Evolutionary conservation across 1,140 invertebrate genomes (phyloP).

Genomic region (Dendrolimus kikuchii): DNA sequence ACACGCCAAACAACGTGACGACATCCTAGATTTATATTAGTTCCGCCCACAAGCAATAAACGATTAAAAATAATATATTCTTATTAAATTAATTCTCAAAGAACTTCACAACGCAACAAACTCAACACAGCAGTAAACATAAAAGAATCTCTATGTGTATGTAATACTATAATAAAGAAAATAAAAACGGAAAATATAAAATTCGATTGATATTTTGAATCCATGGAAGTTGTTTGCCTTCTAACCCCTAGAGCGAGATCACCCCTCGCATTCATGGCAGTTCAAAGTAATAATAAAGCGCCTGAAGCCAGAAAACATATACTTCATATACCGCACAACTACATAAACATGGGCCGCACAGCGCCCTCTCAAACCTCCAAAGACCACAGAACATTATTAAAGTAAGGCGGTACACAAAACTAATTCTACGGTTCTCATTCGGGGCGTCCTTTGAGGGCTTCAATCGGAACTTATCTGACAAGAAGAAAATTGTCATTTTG

Average conservation of each 20-base stretch:
- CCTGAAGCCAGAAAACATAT: slow-evolving; percentile 68
- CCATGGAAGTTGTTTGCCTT: slow-evolving; percentile 62
- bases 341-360: slow-evolving; percentile 40
- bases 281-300: slow-evolving; percentile 69
- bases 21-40: slow-evolving; percentile 21
- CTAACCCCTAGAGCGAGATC: slow-evolving; percentile 36
- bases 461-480: slow-evolving; percentile 22
- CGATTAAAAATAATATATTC: not conserved
- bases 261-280: slow-evolving; percentile 40
- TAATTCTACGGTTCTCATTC: slow-evolving; percentile 50
- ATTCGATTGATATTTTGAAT: slow-evolving; percentile 49
- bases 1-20: slow-evolving; percentile 24
- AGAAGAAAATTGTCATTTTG: slow-evolving; percentile 24
- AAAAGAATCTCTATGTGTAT: not conserved
- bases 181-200: slow-evolving; percentile 34
- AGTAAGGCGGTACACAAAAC: slow-evolving; percentile 55
- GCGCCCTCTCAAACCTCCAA: slow-evolving; percentile 54
- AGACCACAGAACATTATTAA: slow-evolving; percentile 62
- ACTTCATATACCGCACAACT: slow-evolving; percentile 56
- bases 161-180: slow-evolving; percentile 11
- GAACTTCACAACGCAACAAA: not conserved
- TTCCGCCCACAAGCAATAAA: not conserved
- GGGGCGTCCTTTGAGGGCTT: slow-evolving; percentile 35
- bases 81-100: not conserved
- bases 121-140: not conserved